Evolutionary conservation across 2,888 invertebrate genomes (phyloP).

Genomic region (Lamellibrachia columna): DNA sequence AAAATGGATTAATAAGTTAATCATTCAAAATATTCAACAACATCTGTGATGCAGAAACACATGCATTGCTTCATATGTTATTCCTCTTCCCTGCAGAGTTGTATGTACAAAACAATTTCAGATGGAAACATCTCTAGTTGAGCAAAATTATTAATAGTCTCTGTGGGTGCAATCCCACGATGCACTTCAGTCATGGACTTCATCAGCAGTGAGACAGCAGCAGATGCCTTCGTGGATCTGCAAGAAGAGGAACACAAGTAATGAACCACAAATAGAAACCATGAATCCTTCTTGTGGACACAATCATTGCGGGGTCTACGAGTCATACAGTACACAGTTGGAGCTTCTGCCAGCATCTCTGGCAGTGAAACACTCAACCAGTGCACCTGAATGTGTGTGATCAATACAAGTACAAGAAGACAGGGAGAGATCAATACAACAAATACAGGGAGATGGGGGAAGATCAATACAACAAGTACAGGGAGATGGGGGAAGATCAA

Average conservation of each 20-base stretch:
- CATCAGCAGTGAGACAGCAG: not conserved
- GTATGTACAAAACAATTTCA: not conserved
- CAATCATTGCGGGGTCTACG: too few relatives aligned
- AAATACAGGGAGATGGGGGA: too few relatives aligned
- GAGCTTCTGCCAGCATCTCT: too few relatives aligned
- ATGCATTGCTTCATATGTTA: not conserved
- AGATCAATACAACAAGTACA: too few relatives aligned
- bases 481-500: too few relatives aligned
- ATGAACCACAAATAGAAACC: too few relatives aligned
- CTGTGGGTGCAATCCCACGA: not conserved
- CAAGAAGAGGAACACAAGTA: not conserved
- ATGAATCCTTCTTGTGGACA: too few relatives aligned
- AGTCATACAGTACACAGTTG: too few relatives aligned
- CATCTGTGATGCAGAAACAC: not conserved
- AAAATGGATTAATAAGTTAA: not conserved
- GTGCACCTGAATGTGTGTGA: too few relatives aligned
- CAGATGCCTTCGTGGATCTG: not conserved
- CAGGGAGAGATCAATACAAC: too few relatives aligned
- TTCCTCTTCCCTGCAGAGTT: not conserved
- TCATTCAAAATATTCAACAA: not conserved
- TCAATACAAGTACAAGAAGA: too few relatives aligned
- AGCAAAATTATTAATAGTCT: not conserved
- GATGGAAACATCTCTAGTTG: not conserved
- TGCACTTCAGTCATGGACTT: not conserved
- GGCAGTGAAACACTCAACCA: too few relatives aligned